Evolutionary conservation across 2,888 invertebrate species (phyloP).

Genomic region (Agriotes lineatus): DNA sequence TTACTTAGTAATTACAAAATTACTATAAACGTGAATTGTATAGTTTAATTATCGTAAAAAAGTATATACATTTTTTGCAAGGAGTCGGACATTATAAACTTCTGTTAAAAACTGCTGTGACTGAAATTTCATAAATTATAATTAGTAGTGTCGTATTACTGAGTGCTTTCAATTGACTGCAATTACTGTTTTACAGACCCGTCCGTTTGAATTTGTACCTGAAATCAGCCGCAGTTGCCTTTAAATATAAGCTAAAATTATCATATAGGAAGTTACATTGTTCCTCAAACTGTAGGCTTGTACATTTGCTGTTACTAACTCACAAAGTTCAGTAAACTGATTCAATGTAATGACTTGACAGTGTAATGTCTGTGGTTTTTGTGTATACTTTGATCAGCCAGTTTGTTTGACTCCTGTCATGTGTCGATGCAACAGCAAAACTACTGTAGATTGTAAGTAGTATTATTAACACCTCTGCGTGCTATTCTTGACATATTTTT

Average conservation of each 20-base stretch:
- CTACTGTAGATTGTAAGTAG: background rate
- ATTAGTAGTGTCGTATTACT: background rate
- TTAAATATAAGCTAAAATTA: no score
- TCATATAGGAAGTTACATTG: no score
- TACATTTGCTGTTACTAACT: no score
- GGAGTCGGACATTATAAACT: no score
- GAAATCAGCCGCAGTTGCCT: slow-evolving; percentile 28
- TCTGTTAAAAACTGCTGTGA: background rate
- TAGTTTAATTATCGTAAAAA: no score
- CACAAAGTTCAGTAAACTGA: no score
- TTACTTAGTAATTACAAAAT: background rate
- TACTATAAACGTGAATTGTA: background rate
- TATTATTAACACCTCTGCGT: background rate
- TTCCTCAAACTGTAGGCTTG: no score
- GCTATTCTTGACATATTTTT: background rate
- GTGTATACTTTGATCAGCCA: no score
- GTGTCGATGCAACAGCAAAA: background rate
- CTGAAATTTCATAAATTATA: slow-evolving; percentile 3
- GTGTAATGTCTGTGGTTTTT: no score
- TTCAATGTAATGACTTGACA: no score
- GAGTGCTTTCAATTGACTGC: background rate
- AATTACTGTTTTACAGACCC: background rate
- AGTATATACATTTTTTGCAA: no score
- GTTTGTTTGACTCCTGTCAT: background rate
- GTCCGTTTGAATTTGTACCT: slow-evolving; percentile 21